Base-by-base conservation (phyloP, 2,797 vertebrate genomes). In the Alauda arvensis region DNA sequence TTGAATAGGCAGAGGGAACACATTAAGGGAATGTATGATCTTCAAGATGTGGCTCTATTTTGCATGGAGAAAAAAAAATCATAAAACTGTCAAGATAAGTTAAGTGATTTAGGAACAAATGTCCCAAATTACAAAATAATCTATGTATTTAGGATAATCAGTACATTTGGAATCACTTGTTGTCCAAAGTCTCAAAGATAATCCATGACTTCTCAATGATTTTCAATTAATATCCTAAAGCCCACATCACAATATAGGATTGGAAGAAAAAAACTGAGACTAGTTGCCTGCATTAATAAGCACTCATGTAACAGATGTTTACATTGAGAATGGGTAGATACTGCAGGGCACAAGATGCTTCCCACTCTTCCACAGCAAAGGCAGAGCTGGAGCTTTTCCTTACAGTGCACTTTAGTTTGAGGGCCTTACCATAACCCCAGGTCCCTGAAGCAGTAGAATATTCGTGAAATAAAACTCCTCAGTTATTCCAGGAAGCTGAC, bases 401-500 rank as follows among this genome's bases (percentile, higher is more conserved):
- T 26, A 77, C 0, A 2, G 33, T 0, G 0, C 29, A 8, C 62
- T 66, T 65, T 17, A 66, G n/a, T 48, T 85, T 1, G 3, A 83
- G 62, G 83, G 15, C 45, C 55, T 42, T 49, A 34, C 45, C 2
- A 0, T 14, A 63, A 85, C 24, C 63, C 42, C 79, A 67, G 52
- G 56, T 85, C 67, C n/a, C 67, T 49, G 14, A 79, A 87, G 67
- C 56, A 81, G 85, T 31, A 80, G 56, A 56, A 52, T 78, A 90
- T 46, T 81, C 1, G 0, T 83, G 89, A 95, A 93, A 92, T 60
- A 85, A 83, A 91, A 83, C 70, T 76, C 90, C 53, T 10, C 60
- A 85, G 45, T 92, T 94, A 91, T 90, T 91, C 83, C 92, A 91
- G 92, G 91, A 91, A 90, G 89, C 51, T 87, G 93, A 92, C 93